Evolutionary conservation across 2,888 invertebrate species (phyloP), one percentile per base, ranked within the genome.

Genomic region (Caenorhabditis sp.): DNA sequence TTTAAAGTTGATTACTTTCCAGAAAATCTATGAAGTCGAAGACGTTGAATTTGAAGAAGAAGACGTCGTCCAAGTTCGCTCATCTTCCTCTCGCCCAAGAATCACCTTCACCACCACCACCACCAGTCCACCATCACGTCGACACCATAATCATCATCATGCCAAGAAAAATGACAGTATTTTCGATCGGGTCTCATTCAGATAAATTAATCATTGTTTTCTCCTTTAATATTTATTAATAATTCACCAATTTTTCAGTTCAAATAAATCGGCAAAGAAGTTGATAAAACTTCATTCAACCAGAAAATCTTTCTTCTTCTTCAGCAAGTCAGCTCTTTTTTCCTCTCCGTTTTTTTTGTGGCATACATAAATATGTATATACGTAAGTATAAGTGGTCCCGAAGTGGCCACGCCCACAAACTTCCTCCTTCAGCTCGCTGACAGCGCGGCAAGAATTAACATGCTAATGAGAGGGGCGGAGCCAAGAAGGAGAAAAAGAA

Each of bases 361-460:
- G 4, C 31, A 7, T 31, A 31, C 31, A 7, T 31, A 31, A 10
- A 31, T 31, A 31, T 31, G 10, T 31, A 31, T 31, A 31, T 31
- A n/a, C n/a, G n/a, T n/a, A 31, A 31, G 31, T 31, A 31, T 31
- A 31, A 31, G 31, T 31, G 31, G 31, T 31, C 31, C 5, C 31
- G 10, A 31, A 31, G 31, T 31, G 49, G 59, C 70, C 53, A 52
- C 70, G 70, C 70, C 70, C 70, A 71, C 66, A 71, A 67, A 71
- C 70, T 71, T 71, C 71, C 71, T 67, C 43, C 17, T 14, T 43
- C 17, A 10, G 12, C 17, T 43, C 43, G 43, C 43, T 43, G 14
- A 43, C 14, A 43, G 43, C 43, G 43, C 43, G 43, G 43, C 12
- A 43, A 52, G 52, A 52, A 52, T 20, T 64, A 70, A 65, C 65